phyloP scores from a whole-genome alignment of 1,140 invertebrate genomes.

The Scaptodrosophila lebanonensis region DNA sequence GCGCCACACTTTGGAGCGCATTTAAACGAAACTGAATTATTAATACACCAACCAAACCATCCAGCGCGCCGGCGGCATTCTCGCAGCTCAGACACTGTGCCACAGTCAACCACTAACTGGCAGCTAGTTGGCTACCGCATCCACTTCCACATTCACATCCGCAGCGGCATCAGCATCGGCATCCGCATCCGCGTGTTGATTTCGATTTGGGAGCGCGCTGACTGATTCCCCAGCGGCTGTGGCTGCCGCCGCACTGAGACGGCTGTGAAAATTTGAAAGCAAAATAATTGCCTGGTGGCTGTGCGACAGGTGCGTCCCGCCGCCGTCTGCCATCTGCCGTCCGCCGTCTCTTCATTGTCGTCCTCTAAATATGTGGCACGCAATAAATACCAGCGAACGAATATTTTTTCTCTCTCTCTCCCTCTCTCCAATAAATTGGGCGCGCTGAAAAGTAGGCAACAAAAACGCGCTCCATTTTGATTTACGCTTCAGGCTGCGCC shows the following conservation, averaged over 20 bases:
- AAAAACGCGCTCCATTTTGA: conserved; percentile 23
- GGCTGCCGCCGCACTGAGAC: not conserved
- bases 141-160: too few relatives aligned
- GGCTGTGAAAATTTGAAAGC: conserved; percentile 28
- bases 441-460: conserved; percentile 31
- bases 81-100: too few relatives aligned
- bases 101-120: too few relatives aligned
- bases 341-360: not conserved
- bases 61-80: too few relatives aligned
- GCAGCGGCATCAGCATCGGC: too few relatives aligned
- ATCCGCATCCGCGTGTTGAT: too few relatives aligned
- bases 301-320: conserved; percentile 37
- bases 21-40: conserved; percentile 75
- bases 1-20: conserved; percentile 29
- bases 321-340: conserved; percentile 18
- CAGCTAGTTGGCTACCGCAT: conserved; percentile 18
- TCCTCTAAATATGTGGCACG: conserved; percentile 1
- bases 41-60: conserved; percentile 41
- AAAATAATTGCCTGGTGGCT: conserved; percentile 63
- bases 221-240: conserved; percentile 45
- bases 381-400: not conserved
- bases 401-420: conserved; percentile 6
- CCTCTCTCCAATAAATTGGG: conserved; percentile 21
- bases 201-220: conserved; percentile 22
- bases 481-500: conserved; percentile 40